Base-by-base conservation (phyloP, 2,888 invertebrate genomes). In the Limnephilus rhombicus region DNA sequence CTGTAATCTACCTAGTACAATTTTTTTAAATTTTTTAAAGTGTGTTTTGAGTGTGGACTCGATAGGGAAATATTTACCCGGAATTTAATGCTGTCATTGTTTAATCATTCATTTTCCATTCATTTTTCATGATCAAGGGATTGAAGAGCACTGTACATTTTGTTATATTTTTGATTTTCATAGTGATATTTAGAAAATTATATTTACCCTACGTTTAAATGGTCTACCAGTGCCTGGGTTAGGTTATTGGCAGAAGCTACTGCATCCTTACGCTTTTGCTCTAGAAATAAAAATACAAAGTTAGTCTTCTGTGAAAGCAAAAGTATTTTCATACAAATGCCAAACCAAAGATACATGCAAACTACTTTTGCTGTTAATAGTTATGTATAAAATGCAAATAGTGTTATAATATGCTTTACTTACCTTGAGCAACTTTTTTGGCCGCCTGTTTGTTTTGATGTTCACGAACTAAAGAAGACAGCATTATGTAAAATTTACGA, bases 221-320 rank as follows among this genome's bases (percentile, higher is more conserved):
- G 99, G 95, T 99, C 99, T 0, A 99, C 99, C 68, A 99, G 96
- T 68, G 99, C 97, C 95, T 99, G 98, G 0, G 99, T 99, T 93
- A 99, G 96, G 94, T 98, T 98, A 95, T 98, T 99, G 2, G 99
- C 99, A 91, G 99, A 98, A 94, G 97, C 97, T 92, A 99, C 97
- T 34, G 99, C 99, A 95, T 99, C 99, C 95, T 98, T 99, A 91
- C 99, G 97, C 95, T 98, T 98, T 94, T 97, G 97, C 96, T 99
- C 99, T 99, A 95, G 92, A 97, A 96, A 94, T 94, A 92, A 88
- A 86, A 18, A 53, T 53, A 53, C 53, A 53, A 53, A 53, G 4
- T 53, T 4, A 80, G 2, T 89, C 53, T 68, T 37, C 12, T 15
- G n/a, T n/a, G 68, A 81, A 29, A 81, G 11, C 29, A 81, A 82